Evolutionary conservation across 1,140 invertebrate species (phyloP).

Genomic region (Caerostris extrusa): DNA sequence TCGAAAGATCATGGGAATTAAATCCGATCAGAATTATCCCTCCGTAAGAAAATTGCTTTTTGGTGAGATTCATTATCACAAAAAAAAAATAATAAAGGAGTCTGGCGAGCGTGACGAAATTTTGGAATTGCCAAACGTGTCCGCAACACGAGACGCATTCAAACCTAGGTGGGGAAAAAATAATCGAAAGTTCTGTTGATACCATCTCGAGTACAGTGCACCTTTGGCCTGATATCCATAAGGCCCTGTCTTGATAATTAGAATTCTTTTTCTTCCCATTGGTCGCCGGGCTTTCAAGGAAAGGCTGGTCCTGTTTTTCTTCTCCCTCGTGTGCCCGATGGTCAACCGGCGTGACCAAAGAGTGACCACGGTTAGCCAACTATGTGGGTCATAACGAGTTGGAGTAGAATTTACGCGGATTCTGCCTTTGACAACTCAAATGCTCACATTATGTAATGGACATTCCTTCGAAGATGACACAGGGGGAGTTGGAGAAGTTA

Average conservation of each 20-base stretch:
- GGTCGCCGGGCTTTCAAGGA: conserved; percentile 27
- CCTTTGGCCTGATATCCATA: conserved; percentile 33
- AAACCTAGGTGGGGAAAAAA: background rate
- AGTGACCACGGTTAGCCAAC: conserved; percentile 63
- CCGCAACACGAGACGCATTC: conserved; percentile 1
- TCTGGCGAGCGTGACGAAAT: background rate
- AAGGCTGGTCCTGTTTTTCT: background rate
- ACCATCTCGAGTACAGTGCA: conserved; percentile 33
- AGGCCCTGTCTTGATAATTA: background rate
- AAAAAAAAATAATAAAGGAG: background rate
- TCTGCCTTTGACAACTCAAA: background rate
- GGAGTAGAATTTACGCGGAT: conserved; percentile 28
- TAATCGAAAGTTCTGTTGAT: conserved; percentile 1
- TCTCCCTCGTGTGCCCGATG: conserved; percentile 64
- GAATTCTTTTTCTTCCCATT: conserved; percentile 31
- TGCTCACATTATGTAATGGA: background rate
- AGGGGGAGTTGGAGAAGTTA: background rate
- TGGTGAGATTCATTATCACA: background rate
- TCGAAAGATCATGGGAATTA: background rate
- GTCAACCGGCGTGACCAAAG: conserved; percentile 30
- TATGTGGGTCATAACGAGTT: conserved; percentile 49
- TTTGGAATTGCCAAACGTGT: conserved; percentile 32
- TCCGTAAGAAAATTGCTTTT: background rate
- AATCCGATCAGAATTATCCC: background rate
- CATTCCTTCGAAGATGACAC: background rate